Conservation (phyloP, 2,113 vertebrate genomes). For the Hydrochoerus hydrochaeris region DNA sequence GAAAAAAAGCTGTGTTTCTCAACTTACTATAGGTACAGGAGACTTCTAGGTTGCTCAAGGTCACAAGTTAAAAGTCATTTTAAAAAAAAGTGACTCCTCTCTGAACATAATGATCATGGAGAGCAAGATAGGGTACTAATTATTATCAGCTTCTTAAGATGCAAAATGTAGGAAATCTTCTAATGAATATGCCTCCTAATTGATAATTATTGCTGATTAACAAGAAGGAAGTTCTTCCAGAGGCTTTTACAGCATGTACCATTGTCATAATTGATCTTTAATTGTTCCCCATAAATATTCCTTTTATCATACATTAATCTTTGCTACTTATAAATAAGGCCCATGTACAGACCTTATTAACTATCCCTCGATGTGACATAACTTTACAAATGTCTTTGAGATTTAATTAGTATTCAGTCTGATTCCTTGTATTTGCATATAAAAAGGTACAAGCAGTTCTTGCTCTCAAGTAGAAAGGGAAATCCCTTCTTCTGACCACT, state of each 20-base stretch:
- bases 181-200: constrained; percentile 77
- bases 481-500: constrained; percentile 64
- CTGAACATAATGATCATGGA: constrained; percentile 64
- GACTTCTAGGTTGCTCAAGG: constrained; percentile 38
- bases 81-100: constrained; percentile 39
- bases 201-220: constrained; percentile 82
- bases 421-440: constrained; percentile 74
- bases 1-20: constrained; percentile 18
- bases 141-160: constrained; percentile 74
- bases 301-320: constrained; percentile 73
- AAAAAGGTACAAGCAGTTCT: constrained; percentile 69
- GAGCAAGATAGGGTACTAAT: constrained; percentile 66
- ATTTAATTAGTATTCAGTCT: constrained; percentile 70
- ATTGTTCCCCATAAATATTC: constrained; percentile 68
- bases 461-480: constrained; percentile 51
- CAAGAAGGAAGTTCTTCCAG: constrained; percentile 69
- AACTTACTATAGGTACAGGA: neutral
- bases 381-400: constrained; percentile 62
- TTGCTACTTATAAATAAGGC: constrained; percentile 72
- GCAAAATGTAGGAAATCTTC: constrained; percentile 70
- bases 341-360: constrained; percentile 58
- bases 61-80: constrained; percentile 68
- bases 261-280: constrained; percentile 79
- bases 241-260: constrained; percentile 29
- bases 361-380: constrained; percentile 61